Evolutionary conservation across 2,888 invertebrate species (phyloP).

Genomic region (Noctua fimbriata): DNA sequence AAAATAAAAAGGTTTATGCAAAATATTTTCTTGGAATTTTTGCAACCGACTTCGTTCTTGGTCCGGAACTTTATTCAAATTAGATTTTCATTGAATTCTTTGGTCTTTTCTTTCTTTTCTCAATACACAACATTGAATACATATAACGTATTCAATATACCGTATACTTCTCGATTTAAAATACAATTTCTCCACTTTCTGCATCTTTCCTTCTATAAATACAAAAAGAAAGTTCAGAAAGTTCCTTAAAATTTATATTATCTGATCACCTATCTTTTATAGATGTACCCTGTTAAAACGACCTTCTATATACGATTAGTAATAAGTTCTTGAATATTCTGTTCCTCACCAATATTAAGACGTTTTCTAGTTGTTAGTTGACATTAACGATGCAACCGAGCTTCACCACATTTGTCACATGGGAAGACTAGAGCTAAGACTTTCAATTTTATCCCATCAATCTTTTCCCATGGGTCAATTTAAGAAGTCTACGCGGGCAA

Average conservation of each 20-base stretch:
- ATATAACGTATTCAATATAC: constrained; percentile 1
- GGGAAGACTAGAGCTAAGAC: not conserved
- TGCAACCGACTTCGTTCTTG: constrained; percentile 12
- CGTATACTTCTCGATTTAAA: not conserved
- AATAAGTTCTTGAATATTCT: constrained; percentile 1
- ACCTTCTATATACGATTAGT: not conserved
- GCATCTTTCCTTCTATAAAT: not conserved
- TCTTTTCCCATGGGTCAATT: not conserved
- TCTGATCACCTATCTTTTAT: not conserved
- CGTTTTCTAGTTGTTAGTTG: not conserved
- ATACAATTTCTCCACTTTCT: not conserved
- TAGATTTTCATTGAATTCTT: constrained; percentile 31
- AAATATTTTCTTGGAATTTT: constrained; percentile 24
- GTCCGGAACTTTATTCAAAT: constrained; percentile 45
- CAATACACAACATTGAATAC: constrained; percentile 7
- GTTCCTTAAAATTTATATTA: not conserved
- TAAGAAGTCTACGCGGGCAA: not conserved
- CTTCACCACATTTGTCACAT: not conserved
- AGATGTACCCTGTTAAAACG: not conserved
- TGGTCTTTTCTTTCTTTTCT: constrained; percentile 9
- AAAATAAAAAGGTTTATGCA: constrained; percentile 29
- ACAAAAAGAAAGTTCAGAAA: too few species aligned
- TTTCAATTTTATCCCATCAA: too few species aligned
- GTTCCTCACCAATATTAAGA: not conserved
- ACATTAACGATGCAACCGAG: not conserved